These are phyloP conservation scores for Rotaria macrura DNA, from an alignment of 2,888 invertebrate genomes.

Conservation along the genomic window DNA sequence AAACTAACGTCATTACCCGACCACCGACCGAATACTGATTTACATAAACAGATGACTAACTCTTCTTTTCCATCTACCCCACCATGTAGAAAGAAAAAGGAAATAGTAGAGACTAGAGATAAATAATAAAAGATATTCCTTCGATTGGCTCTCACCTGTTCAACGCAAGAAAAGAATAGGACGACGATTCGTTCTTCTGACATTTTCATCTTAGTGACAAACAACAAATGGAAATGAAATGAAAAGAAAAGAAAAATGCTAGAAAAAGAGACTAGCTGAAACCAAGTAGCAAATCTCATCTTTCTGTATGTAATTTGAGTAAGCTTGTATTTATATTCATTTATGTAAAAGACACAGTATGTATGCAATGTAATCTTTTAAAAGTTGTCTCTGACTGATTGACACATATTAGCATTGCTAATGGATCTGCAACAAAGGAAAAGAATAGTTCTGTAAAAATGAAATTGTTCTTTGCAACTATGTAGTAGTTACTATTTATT, in stretches of 20 bases:
- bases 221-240: not conserved
- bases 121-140: too few relatives aligned
- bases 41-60: not conserved
- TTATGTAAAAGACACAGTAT: not conserved
- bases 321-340: not conserved
- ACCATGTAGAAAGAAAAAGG: not conserved
- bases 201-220: not conserved
- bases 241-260: not conserved
- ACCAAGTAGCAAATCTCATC: too few relatives aligned
- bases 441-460: not conserved
- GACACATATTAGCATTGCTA: slow-evolving; percentile 22
- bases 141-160: not conserved
- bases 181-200: not conserved
- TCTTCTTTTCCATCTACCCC: not conserved
- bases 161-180: not conserved
- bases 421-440: not conserved
- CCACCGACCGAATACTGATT: not conserved
- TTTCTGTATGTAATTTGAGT: not conserved
- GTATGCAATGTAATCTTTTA: not conserved
- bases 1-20: not conserved
- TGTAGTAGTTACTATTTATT: not conserved
- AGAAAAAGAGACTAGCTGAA: too few relatives aligned
- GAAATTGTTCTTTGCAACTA: not conserved
- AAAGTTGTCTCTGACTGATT: not conserved
- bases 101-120: not conserved